phyloP scores from a whole-genome alignment of 1,140 invertebrate species.

The Bombus breviceps region DNA sequence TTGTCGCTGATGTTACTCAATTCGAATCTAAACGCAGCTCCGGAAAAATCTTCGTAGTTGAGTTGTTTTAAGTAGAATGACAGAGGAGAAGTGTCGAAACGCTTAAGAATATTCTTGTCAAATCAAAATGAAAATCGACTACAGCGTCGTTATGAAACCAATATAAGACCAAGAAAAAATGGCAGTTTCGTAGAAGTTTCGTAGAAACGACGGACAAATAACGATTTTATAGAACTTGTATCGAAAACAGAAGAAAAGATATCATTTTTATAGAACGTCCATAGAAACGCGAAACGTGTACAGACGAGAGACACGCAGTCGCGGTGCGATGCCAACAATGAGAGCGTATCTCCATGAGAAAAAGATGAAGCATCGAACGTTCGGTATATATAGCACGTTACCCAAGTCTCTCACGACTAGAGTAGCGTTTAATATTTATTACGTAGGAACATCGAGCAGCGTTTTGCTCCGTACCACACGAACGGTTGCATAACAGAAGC shows the following conservation, averaged over 20 bases:
- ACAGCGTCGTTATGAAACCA: not conserved
- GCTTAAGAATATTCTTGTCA: not conserved
- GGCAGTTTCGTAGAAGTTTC: not conserved
- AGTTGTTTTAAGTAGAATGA: too few species aligned
- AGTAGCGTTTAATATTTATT: slow-evolving; percentile 45
- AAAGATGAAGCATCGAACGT: slow-evolving; percentile 12
- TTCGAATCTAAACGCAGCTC: not conserved
- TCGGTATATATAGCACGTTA: not conserved
- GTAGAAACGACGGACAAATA: too few species aligned
- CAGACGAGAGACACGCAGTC: not conserved
- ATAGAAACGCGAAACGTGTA: not conserved
- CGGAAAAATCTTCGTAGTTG: not conserved
- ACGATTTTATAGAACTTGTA: not conserved
- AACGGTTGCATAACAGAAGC: not conserved
- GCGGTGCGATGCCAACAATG: slow-evolving; percentile 26
- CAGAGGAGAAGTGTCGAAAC: too few species aligned
- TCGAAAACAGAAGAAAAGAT: not conserved
- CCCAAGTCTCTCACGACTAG: slow-evolving; percentile 30
- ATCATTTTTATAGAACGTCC: not conserved
- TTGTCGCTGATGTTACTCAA: not conserved
- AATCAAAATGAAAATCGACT: not conserved
- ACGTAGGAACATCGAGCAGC: slow-evolving; percentile 32
- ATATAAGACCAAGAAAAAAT: not conserved
- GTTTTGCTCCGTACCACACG: slow-evolving; percentile 23
- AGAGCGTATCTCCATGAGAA: slow-evolving; percentile 39